Percentiles rank a stretch among this genome's conserved stretches.
These are phyloP conservation scores for Solenodon paradoxus DNA, from an alignment of 2,113 vertebrate genomes.

Conservation along the genomic window DNA sequence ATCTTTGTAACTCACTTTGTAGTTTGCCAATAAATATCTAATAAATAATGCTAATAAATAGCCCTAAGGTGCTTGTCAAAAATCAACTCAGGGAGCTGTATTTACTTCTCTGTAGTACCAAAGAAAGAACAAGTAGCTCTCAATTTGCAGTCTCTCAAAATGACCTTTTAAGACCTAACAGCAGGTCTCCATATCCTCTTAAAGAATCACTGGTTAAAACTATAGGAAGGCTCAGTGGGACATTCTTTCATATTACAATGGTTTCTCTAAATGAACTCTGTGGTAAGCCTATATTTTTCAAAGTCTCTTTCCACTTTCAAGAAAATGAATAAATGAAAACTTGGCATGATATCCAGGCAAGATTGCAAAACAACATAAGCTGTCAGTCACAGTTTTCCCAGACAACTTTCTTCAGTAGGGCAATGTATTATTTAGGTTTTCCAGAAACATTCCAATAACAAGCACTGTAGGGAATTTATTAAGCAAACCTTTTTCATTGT, in stretches of 20 bases:
- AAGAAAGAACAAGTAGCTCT: slow-evolving; percentile 15
- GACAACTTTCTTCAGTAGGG: slow-evolving; percentile 38
- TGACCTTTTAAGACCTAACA: slow-evolving; percentile 45
- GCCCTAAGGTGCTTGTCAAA: not conserved
- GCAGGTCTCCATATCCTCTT: slow-evolving; percentile 25
- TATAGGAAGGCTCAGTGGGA: slow-evolving; percentile 4
- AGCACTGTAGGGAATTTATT: slow-evolving; percentile 29
- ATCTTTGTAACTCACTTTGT: not conserved
- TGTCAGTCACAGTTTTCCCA: slow-evolving; percentile 59
- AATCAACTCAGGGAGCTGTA: not conserved
- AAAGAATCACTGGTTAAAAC: slow-evolving; percentile 26
- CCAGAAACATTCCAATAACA: slow-evolving; percentile 40
- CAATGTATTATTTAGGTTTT: slow-evolving; percentile 25
- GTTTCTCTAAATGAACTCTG: slow-evolving; percentile 32
- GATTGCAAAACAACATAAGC: slow-evolving; percentile 28
- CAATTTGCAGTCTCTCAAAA: slow-evolving; percentile 8
- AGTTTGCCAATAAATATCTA: not conserved
- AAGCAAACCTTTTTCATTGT: slow-evolving; percentile 16
- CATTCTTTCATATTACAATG: slow-evolving; percentile 13
- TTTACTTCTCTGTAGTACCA: slow-evolving; percentile 7
- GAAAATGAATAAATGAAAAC: slow-evolving; percentile 59
- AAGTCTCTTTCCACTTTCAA: slow-evolving; percentile 35
- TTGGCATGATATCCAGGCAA: slow-evolving; percentile 29
- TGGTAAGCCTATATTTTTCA: slow-evolving; percentile 26
- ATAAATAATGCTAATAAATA: not conserved